Conservation (phyloP, 2,113 vertebrate genomes). For the Taurulus bubalis region DNA sequence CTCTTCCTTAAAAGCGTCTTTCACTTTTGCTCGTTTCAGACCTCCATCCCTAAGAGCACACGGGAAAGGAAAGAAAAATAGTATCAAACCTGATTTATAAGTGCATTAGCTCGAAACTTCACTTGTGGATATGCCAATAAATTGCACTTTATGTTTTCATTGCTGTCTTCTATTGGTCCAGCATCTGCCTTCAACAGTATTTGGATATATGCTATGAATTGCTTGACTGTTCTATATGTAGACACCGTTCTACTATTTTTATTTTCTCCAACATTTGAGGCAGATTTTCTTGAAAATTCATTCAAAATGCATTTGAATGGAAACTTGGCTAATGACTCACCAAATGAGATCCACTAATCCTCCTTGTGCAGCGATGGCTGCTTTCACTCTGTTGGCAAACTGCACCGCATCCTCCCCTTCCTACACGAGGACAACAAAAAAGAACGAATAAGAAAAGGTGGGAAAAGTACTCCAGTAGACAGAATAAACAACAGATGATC, state of each 20-base stretch:
- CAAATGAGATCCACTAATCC: constrained; percentile 93
- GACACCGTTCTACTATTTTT: too few relatives aligned
- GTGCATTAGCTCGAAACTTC: not conserved
- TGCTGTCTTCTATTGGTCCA: not conserved
- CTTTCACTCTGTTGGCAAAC: constrained; percentile 94
- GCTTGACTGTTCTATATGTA: not conserved
- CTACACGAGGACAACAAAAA: constrained; percentile 63
- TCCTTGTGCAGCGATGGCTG: constrained; percentile 91
- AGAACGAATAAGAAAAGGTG: not conserved
- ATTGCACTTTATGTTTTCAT: not conserved
- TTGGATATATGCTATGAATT: not conserved
- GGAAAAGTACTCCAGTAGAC: not conserved
- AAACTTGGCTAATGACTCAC: constrained; percentile 77
- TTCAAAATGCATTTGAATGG: not conserved
- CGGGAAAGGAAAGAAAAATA: not conserved
- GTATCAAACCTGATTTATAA: not conserved
- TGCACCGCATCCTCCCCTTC: constrained; percentile 92
- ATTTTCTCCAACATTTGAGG: not conserved
- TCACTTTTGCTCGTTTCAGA: constrained; percentile 93
- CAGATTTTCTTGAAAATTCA: not conserved
- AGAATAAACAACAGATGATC: not conserved
- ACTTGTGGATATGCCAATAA: not conserved
- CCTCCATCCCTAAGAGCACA: constrained; percentile 89
- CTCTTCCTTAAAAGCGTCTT: constrained; percentile 91
- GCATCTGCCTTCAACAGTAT: not conserved